Evolutionary conservation across 1,140 invertebrate genomes (phyloP).

Genomic region (Scaptomyza graminum): DNA sequence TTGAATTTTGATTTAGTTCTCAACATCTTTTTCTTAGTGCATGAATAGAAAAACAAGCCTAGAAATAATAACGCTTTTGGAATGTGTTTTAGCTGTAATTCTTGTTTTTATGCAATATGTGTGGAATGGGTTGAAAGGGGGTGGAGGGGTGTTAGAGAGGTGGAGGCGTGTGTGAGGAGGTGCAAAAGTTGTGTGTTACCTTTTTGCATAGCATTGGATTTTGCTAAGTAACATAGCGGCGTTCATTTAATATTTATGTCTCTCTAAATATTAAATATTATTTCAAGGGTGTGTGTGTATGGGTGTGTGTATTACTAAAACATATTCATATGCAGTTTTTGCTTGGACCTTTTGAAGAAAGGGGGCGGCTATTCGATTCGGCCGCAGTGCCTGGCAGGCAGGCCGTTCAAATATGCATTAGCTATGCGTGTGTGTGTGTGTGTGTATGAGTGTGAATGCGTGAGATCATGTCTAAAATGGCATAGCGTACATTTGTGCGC

Average conservation of each 20-base stretch:
- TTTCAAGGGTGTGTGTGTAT: constrained; percentile 75
- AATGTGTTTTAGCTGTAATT: constrained; percentile 79
- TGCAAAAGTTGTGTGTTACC: constrained; percentile 66
- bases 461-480: constrained; percentile 44
- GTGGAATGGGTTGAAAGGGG: background rate
- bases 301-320: constrained; percentile 9
- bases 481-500: constrained; percentile 76
- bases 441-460: constrained; percentile 22
- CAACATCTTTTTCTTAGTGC: constrained; percentile 5
- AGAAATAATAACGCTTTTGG: constrained; percentile 62
- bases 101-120: constrained; percentile 58
- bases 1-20: background rate
- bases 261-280: constrained; percentile 84
- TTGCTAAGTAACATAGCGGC: constrained; percentile 73
- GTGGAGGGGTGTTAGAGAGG: background rate
- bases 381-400: constrained; percentile 20
- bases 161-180: too few species aligned
- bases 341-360: constrained; percentile 14
- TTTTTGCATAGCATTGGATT: constrained; percentile 81
- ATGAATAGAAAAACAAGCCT: constrained; percentile 24
- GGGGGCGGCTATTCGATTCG: constrained; percentile 56
- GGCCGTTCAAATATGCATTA: constrained; percentile 36
- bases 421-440: constrained; percentile 17
- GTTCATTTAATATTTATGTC: constrained; percentile 84
- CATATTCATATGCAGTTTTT: constrained; percentile 30